Percentiles rank a stretch among this genome's conserved stretches.
These are phyloP conservation scores for Zeus faber DNA, from an alignment of 2,113 vertebrate species.

Conservation along the genomic window DNA sequence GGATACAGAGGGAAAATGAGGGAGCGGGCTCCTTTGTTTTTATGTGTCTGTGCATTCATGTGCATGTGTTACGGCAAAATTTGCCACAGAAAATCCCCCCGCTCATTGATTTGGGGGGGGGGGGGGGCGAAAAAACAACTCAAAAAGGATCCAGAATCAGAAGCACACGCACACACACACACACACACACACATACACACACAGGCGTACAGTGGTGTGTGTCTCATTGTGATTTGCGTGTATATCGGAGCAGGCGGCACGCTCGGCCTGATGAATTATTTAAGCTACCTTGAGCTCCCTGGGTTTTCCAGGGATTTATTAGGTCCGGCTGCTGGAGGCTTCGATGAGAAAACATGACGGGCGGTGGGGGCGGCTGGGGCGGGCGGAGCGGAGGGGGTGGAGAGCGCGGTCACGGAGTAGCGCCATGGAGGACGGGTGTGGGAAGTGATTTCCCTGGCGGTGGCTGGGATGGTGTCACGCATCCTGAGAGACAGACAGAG, in stretches of 20 bases:
- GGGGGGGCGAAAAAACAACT: conserved; percentile 9
- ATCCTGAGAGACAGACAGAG: too few relatives aligned
- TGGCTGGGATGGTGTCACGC: too few relatives aligned
- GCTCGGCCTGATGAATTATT: conserved; percentile 70
- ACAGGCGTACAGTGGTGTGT: conserved; percentile 39
- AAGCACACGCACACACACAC: conserved; percentile 10
- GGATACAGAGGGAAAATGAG: not conserved
- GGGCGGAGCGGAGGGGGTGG: conserved; percentile 46
- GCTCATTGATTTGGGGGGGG: conserved; percentile 34
- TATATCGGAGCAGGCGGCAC: conserved; percentile 55
- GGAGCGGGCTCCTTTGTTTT: conserved; percentile 1
- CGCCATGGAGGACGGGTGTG: too few relatives aligned
- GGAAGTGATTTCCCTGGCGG: too few relatives aligned
- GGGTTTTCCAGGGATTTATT: conserved; percentile 66
- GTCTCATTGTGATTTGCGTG: conserved; percentile 60
- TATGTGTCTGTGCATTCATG: conserved; percentile 27
- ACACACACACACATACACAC: conserved; percentile 33
- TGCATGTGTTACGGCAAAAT: conserved; percentile 15
- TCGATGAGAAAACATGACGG: too few relatives aligned
- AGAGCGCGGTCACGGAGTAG: too few relatives aligned
- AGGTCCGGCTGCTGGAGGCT: conserved; percentile 60
- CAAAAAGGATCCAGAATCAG: conserved; percentile 13
- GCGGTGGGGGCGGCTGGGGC: conserved; percentile 35
- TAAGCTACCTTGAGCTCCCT: conserved; percentile 64
- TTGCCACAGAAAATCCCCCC: conserved; percentile 6